These are phyloP conservation scores for Psococerastis gibbosa DNA, from an alignment of 2,888 invertebrate genomes.

Conservation along the genomic window DNA sequence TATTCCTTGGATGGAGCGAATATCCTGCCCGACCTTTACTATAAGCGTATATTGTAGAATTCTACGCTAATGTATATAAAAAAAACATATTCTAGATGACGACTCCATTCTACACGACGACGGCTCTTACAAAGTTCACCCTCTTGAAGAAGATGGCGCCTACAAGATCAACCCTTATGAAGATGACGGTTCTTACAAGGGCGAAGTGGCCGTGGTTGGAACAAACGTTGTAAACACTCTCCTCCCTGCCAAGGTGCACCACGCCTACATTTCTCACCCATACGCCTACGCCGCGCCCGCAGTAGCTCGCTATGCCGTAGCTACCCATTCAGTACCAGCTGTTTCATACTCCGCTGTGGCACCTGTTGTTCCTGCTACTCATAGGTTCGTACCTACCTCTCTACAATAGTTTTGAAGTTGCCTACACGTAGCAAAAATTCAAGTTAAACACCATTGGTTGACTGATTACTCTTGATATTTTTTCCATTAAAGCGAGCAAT, in stretches of 20 bases:
- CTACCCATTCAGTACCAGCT: conserved; percentile 12
- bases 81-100: too few species aligned
- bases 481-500: too few species aligned
- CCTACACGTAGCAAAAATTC: too few species aligned
- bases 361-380: conserved; percentile 15
- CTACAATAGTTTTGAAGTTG: too few species aligned
- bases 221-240: conserved; percentile 1
- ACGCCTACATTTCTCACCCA: conserved; percentile 18
- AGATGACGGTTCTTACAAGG: conserved; percentile 7
- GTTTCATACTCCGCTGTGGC: conserved; percentile 11
- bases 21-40: too few species aligned
- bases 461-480: too few species aligned
- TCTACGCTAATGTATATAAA: too few species aligned
- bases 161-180: conserved; percentile 6
- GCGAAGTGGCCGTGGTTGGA: conserved; percentile 3
- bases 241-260: conserved; percentile 11
- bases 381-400: too few species aligned
- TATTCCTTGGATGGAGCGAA: too few species aligned
- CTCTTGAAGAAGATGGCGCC: not conserved
- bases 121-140: conserved; percentile 1
- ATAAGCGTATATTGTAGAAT: too few species aligned
- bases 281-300: conserved; percentile 7
- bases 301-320: conserved; percentile 13
- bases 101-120: conserved; percentile 6
- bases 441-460: too few species aligned